Evolutionary conservation across 2,888 invertebrate genomes (phyloP), one percentile per base, ranked within the genome.

Genomic region (Cacoxenus indagator): DNA sequence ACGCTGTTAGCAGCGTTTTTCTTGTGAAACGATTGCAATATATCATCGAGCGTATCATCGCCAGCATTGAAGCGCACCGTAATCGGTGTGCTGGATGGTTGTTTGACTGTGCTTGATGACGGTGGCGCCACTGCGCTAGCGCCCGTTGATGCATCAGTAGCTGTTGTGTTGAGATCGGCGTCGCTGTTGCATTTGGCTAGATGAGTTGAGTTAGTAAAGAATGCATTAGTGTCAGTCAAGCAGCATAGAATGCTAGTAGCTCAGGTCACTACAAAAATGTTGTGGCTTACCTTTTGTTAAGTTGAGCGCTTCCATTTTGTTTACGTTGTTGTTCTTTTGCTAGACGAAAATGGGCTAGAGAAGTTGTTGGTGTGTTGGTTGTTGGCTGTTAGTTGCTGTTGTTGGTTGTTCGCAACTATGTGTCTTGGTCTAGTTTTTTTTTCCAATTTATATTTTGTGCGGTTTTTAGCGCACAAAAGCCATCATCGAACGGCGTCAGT

Each of bases 61-160:
- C 85, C 85, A 76, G 88, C 87, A 81, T 87, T 87, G 69, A 88
- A 88, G 66, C 87, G 87, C 69, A 88, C 88, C 31, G 88, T 84
- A 65, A 88, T 85, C 37, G 88, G 87, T 51, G 87, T 77, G 73
- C 82, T 84, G 75, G 85, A 76, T 54, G 76, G 73, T n/a, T n/a
- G n/a, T 73, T 85, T 86, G 43, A 78, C 78, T 22, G 73, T 48
- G 22, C 82, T 81, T n/a, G 83, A 82, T 83, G 74, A 81, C 83
- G 65, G 17, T 54, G 48, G 68, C 22, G 51, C 22, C 5, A 22
- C 51, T 51, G 19, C 51, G 9, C 37, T 37, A 37, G 37, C 14
- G 5, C 14, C 14, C 14, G 37, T 37, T 4, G 5, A 37, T 37
- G 51, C 51, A n/a, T 5, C 51, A 22, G 6, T 9, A 22, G 22